Evolutionary conservation across 2,113 vertebrate genomes (phyloP).

Genomic region (Eleginops maclovinus): DNA sequence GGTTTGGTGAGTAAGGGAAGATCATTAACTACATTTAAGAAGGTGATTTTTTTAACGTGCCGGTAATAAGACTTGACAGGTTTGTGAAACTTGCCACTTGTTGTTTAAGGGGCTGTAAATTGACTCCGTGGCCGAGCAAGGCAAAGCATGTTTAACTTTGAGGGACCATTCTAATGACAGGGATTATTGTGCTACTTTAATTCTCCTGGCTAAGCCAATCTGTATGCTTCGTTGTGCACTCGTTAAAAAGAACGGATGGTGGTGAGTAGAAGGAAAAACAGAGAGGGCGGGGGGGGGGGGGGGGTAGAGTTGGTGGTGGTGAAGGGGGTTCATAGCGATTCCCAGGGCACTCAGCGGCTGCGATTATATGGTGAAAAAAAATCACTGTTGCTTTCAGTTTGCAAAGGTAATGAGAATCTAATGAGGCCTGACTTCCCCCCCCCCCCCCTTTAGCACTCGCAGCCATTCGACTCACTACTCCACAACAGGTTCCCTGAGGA

Average conservation of each 20-base stretch:
- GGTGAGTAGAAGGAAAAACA: conserved; percentile 21
- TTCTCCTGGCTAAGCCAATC: conserved; percentile 84
- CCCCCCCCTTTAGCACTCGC: conserved; percentile 68
- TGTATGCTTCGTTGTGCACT: conserved; percentile 89
- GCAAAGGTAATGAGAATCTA: conserved; percentile 95
- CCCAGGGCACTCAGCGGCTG: conserved; percentile 85
- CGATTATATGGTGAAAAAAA: conserved; percentile 80
- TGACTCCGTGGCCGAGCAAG: conserved; percentile 74
- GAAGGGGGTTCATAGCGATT: conserved; percentile 82
- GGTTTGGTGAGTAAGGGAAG: conserved; percentile 9
- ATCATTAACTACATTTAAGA: conserved; percentile 60
- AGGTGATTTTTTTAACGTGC: conserved; percentile 57
- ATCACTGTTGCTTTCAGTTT: conserved; percentile 87
- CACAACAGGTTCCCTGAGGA: conserved; percentile 89
- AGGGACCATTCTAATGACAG: conserved; percentile 86
- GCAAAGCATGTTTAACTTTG: conserved; percentile 87
- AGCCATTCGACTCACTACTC: conserved; percentile 80
- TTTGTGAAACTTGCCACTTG: conserved; percentile 81
- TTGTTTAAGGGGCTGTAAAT: conserved; percentile 72
- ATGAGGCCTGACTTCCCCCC: conserved; percentile 96
- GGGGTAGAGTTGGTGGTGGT: conserved; percentile 4
- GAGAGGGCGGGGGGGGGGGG: not conserved
- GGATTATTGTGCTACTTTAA: conserved; percentile 86
- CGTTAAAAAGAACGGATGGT: conserved; percentile 79
- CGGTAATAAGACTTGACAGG: conserved; percentile 75